Percentiles rank a stretch among this genome's conserved stretches.
These are phyloP conservation scores for Arvicanthis niloticus DNA, from an alignment of 2,113 vertebrate species.

Conservation along the genomic window DNA sequence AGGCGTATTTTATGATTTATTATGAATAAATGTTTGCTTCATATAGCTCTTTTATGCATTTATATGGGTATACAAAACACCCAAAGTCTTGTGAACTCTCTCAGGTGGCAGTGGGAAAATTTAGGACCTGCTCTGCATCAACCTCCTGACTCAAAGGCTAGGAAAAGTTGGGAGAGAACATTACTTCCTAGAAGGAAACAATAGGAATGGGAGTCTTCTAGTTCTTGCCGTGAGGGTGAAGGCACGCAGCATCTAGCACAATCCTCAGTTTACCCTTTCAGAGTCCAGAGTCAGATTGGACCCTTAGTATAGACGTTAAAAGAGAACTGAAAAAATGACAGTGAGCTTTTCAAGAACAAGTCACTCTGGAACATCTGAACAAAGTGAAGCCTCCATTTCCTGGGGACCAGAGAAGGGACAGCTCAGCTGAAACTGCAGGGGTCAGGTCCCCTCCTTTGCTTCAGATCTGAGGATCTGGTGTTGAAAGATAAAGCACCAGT, in stretches of 20 bases:
- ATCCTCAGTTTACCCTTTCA: neutral
- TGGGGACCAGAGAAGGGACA: slow-evolving; percentile 24
- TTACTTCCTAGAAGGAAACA: neutral
- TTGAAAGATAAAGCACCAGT: slow-evolving; percentile 1
- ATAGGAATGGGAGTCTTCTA: neutral
- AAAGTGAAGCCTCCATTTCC: neutral
- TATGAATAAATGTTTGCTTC: neutral
- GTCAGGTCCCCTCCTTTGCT: slow-evolving; percentile 5
- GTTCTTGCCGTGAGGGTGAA: neutral
- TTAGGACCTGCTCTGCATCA: neutral
- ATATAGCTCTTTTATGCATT: neutral
- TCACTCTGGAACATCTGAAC: neutral
- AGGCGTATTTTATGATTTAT: neutral
- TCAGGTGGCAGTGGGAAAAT: neutral
- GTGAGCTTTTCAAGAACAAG: slow-evolving; percentile 1
- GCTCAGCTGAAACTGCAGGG: slow-evolving; percentile 13
- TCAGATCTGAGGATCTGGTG: neutral
- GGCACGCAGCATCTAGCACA: neutral
- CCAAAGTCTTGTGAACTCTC: neutral
- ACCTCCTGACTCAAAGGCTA: neutral
- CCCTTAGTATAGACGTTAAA: neutral
- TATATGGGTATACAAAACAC: neutral
- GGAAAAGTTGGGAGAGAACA: neutral
- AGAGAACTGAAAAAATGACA: slow-evolving; percentile 28
- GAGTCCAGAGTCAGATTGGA: slow-evolving; percentile 27